Percentiles rank a stretch among this genome's conserved stretches.
Conservation (phyloP, 2,888 invertebrate genomes). For the Hartigia nigra region DNA sequence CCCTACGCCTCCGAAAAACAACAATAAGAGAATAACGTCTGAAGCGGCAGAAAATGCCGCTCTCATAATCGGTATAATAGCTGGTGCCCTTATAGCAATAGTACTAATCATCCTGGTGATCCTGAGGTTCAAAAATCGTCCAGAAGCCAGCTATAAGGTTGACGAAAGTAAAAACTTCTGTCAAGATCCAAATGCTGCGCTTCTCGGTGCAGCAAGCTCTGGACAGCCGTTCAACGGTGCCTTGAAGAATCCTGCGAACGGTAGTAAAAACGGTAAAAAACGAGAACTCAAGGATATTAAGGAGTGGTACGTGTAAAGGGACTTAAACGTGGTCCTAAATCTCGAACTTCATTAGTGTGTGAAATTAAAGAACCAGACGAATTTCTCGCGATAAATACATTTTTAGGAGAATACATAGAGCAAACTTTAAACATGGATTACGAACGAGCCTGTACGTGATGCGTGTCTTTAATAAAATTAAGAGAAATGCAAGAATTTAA, state of each 20-base stretch:
- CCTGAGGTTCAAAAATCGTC: conserved; percentile 85
- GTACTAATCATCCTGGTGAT: conserved; percentile 91
- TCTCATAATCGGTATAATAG: conserved; percentile 88
- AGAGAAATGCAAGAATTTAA: not conserved
- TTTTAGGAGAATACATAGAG: not conserved
- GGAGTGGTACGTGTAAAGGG: conserved; percentile 92
- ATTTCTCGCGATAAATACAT: not conserved
- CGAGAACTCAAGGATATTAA: conserved; percentile 89
- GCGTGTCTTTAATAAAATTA: not conserved
- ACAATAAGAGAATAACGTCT: conserved; percentile 69
- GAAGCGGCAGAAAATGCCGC: conserved; percentile 81
- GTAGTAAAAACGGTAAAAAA: conserved; percentile 73
- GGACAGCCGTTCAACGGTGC: conserved; percentile 66
- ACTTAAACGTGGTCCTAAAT: not conserved
- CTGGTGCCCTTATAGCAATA: conserved; percentile 90
- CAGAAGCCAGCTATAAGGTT: conserved; percentile 92
- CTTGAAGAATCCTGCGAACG: conserved; percentile 56
- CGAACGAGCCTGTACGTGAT: not conserved
- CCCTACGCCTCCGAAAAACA: conserved; percentile 57
- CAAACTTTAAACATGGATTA: not conserved
- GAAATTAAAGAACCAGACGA: not conserved
- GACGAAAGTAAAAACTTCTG: conserved; percentile 84
- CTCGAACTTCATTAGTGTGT: not conserved
- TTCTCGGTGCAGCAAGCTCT: conserved; percentile 72
- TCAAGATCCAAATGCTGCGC: conserved; percentile 83